These are phyloP conservation scores for Teleiodes luculella DNA, from an alignment of 2,888 invertebrate species.

Conservation along the genomic window DNA sequence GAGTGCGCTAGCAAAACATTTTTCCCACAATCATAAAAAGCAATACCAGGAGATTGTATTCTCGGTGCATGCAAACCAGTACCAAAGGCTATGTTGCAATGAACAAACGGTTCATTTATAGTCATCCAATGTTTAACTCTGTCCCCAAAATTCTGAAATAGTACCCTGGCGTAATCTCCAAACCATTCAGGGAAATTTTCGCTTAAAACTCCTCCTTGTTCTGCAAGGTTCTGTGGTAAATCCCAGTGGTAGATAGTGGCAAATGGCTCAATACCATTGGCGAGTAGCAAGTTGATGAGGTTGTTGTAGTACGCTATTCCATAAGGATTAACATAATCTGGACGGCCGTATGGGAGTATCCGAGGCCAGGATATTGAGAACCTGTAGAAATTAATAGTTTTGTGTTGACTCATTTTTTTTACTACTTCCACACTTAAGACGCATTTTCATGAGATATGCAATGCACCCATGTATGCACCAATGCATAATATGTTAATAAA, in stretches of 20 bases:
- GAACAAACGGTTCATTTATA: constrained; percentile 80
- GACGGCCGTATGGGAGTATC: constrained; percentile 24
- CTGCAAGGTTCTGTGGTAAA: constrained; percentile 38
- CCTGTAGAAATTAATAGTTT: constrained; percentile 33
- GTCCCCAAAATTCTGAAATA: constrained; percentile 72
- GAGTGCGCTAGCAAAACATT: constrained; percentile 82
- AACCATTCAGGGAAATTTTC: constrained; percentile 43
- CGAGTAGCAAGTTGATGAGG: constrained; percentile 59
- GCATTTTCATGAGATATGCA: no score
- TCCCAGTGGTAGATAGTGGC: constrained; percentile 62
- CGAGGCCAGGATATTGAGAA: constrained; percentile 76
- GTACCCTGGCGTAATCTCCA: constrained; percentile 48
- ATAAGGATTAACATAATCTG: constrained; percentile 20
- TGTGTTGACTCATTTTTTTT: no score
- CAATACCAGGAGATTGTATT: constrained; percentile 52
- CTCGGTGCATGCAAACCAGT: constrained; percentile 36
- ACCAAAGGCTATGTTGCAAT: constrained; percentile 48
- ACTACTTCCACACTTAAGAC: no score
- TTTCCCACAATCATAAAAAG: constrained; percentile 78
- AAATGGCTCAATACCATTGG: constrained; percentile 62
- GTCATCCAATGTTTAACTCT: constrained; percentile 82
- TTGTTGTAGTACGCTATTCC: constrained; percentile 69
- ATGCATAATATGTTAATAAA: no score
- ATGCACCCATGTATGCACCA: no score
- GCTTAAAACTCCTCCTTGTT: constrained; percentile 40